A percentile compares a stretch with the other conserved stretches of the same genome.
Evolutionary conservation across 2,113 vertebrate species (phyloP).

Genomic region (Oenanthe melanoleuca): DNA sequence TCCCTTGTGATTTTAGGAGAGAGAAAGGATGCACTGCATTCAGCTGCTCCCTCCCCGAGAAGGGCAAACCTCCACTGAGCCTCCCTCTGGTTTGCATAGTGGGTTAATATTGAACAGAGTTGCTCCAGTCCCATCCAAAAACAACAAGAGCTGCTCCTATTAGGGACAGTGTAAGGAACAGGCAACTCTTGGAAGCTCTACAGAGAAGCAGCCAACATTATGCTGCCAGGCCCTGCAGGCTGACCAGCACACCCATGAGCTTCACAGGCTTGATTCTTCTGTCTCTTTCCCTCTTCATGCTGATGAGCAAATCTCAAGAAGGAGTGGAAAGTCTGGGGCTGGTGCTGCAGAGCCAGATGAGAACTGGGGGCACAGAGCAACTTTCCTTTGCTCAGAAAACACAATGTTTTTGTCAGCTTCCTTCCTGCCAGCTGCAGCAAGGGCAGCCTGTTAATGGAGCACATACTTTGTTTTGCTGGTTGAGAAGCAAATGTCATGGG

Average conservation of each 20-base stretch:
- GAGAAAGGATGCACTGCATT: neutral
- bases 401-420: neutral
- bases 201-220: neutral
- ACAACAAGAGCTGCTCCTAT: neutral
- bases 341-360: neutral
- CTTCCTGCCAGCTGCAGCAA: neutral
- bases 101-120: neutral
- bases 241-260: accelerated
- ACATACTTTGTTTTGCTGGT: neutral
- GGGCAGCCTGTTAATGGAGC: neutral
- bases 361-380: neutral
- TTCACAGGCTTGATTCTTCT: neutral
- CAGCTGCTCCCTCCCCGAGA: neutral
- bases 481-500: neutral
- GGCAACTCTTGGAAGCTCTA: neutral
- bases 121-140: neutral
- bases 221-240: neutral
- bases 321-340: neutral
- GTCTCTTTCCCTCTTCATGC: accelerated
- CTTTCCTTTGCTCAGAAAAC: neutral
- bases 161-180: neutral
- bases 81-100: neutral
- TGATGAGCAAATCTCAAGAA: neutral
- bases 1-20: neutral
- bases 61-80: neutral